Conservation (phyloP, 2,113 vertebrate species). For the Lethenteron reissneri region DNA sequence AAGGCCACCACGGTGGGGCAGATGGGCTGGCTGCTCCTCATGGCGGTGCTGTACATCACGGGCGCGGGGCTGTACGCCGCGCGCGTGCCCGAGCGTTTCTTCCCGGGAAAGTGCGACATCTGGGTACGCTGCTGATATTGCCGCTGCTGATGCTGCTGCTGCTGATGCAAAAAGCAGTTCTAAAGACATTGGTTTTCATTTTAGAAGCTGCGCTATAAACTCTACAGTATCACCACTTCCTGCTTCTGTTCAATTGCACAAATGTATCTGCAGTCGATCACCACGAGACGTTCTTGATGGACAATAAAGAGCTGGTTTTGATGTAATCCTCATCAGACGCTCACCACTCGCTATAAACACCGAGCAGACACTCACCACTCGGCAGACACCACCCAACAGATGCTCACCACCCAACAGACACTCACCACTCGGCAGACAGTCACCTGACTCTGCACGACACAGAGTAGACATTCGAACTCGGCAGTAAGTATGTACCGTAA, state of each 20-base stretch:
- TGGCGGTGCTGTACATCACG: conserved; percentile 15
- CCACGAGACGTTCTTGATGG: neutral
- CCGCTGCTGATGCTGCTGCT: too few species aligned
- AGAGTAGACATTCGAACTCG: too few species aligned
- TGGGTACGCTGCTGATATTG: conserved; percentile 10
- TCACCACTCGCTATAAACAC: neutral
- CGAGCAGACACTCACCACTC: neutral
- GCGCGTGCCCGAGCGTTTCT: conserved; percentile 15
- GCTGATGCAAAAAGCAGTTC: too few species aligned
- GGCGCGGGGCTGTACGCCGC: conserved; percentile 13
- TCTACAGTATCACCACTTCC: too few species aligned
- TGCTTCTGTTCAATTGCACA: too few species aligned
- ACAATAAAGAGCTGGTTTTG: neutral
- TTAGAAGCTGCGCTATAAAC: too few species aligned
- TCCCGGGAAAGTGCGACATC: conserved; percentile 15
- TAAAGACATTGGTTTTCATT: too few species aligned
- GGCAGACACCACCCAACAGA: neutral
- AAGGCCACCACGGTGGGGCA: conserved; percentile 12
- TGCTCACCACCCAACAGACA: too few species aligned
- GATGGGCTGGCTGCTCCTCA: conserved; percentile 15
- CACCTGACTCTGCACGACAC: too few species aligned
- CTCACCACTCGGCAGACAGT: neutral
- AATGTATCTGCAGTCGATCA: too few species aligned
- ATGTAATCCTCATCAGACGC: neutral
- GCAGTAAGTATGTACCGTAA: too few species aligned